Evolutionary conservation across 1,140 invertebrate species (phyloP).

Genomic region (Lordiphosa stackelbergi): DNA sequence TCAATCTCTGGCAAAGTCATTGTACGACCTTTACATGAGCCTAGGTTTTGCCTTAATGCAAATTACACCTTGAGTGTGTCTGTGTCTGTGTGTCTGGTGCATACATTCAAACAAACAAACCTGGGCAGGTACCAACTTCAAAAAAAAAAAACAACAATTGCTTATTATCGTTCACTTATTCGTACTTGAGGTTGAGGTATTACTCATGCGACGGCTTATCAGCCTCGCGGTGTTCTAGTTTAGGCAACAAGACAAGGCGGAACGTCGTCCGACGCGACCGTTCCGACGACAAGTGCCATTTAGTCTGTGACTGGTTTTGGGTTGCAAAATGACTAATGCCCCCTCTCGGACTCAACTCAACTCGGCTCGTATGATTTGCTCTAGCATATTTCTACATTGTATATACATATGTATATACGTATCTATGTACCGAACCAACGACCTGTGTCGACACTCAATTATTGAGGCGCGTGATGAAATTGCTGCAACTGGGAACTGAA

Average conservation of each 20-base stretch:
- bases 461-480: slow-evolving; percentile 1
- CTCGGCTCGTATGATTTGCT: too few relatives aligned
- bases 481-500: slow-evolving; percentile 1
- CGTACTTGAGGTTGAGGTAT: slow-evolving; percentile 22
- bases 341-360: background rate
- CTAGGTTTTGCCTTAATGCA: slow-evolving; percentile 37
- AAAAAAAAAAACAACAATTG: slow-evolving; percentile 1
- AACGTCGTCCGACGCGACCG: too few relatives aligned
- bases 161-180: slow-evolving; percentile 19
- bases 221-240: slow-evolving; percentile 30
- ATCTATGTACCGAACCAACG: too few relatives aligned
- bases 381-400: too few relatives aligned
- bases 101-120: background rate
- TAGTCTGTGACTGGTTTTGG: slow-evolving; percentile 44
- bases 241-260: background rate
- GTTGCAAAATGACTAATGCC: slow-evolving; percentile 40
- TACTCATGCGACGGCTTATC: slow-evolving; percentile 42
- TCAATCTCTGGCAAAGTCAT: slow-evolving; percentile 51
- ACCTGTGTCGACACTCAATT: too few relatives aligned
- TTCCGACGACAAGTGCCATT: slow-evolving; percentile 50
- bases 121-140: background rate
- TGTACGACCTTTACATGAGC: slow-evolving; percentile 54
- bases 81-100: slow-evolving; percentile 12
- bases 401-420: too few relatives aligned
- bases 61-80: slow-evolving; percentile 17